phyloP scores from a whole-genome alignment of 2,888 invertebrate species.

The Blastobasis adustella region DNA sequence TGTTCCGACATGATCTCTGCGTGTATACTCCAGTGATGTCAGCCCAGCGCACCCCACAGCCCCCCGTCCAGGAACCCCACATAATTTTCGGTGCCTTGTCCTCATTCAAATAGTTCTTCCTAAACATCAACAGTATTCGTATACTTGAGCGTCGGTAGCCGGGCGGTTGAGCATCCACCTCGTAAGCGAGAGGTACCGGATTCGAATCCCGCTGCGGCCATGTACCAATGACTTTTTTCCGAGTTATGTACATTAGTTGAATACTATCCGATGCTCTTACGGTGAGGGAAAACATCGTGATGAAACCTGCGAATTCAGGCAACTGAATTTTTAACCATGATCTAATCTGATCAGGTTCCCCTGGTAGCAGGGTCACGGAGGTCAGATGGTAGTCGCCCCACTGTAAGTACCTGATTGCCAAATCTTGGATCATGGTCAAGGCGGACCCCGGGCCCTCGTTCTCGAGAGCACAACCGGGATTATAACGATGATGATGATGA shows the following conservation, averaged over 20 bases:
- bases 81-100: slow-evolving; percentile 15
- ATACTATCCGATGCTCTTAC: too few relatives aligned
- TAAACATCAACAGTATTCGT: neutral
- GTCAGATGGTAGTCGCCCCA: too few relatives aligned
- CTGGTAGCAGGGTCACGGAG: too few relatives aligned
- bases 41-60: slow-evolving; percentile 51
- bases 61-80: slow-evolving; percentile 53
- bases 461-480: too few relatives aligned
- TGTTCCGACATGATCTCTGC: slow-evolving; percentile 46
- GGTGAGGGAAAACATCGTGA: too few relatives aligned
- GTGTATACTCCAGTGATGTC: slow-evolving; percentile 51
- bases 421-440: too few relatives aligned
- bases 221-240: neutral
- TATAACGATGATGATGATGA: neutral
- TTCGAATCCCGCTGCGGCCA: neutral
- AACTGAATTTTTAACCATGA: too few relatives aligned
- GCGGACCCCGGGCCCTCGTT: too few relatives aligned
- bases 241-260: too few relatives aligned
- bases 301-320: too few relatives aligned
- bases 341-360: too few relatives aligned
- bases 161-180: neutral
- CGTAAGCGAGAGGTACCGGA: neutral
- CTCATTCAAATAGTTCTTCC: slow-evolving; percentile 7
- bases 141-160: slow-evolving; percentile 20
- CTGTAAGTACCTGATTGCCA: too few relatives aligned